Evolutionary conservation across 1,140 invertebrate species (phyloP).

Genomic region (Orchestia grillus): DNA sequence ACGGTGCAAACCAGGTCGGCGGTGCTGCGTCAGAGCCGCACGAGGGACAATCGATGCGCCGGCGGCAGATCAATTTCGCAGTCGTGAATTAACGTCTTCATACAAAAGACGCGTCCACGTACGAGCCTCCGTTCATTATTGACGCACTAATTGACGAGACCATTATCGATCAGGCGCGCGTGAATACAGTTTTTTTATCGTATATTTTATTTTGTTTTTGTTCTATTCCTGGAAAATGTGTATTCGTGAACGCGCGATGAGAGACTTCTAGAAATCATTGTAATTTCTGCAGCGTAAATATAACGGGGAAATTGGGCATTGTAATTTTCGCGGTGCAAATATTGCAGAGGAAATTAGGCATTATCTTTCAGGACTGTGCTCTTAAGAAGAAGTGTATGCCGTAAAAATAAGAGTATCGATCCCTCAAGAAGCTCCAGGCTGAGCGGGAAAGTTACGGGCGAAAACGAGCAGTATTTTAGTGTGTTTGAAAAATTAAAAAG

Average conservation of each 20-base stretch:
- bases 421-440: background rate
- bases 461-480: background rate
- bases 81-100: slow-evolving; percentile 40
- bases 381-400: too few species aligned
- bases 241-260: background rate
- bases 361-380: too few species aligned
- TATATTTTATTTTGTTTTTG: too few species aligned
- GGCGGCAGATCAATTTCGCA: background rate
- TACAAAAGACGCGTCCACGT: slow-evolving; percentile 30
- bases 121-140: slow-evolving; percentile 24
- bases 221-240: background rate
- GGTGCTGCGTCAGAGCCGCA: background rate
- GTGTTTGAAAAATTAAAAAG: background rate
- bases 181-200: background rate
- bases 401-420: background rate
- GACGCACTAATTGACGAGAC: slow-evolving; percentile 10
- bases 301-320: too few species aligned
- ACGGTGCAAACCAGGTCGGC: too few species aligned
- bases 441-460: background rate
- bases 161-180: background rate
- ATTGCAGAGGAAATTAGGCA: too few species aligned
- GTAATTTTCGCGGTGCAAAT: too few species aligned
- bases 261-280: background rate
- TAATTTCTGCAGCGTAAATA: background rate
- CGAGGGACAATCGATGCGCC: background rate